Base-by-base conservation (phyloP, 2,797 vertebrate species). In the Threskiornis aethiopicus region DNA sequence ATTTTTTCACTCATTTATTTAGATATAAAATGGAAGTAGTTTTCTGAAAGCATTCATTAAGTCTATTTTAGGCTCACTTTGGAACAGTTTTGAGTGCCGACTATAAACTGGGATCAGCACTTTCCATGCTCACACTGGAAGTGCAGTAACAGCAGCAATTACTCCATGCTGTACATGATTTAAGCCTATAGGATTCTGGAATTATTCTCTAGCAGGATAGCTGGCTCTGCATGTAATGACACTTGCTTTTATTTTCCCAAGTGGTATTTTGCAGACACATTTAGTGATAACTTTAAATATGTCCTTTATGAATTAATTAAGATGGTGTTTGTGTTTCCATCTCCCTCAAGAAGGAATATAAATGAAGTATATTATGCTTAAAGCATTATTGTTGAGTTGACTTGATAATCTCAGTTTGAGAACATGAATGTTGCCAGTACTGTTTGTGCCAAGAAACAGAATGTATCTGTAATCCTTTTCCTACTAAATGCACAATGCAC, bases 251-350 rank as follows among this genome's bases (percentile, higher is more conserved):
- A 67, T 94, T 96, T 97, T 94, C 61, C 87, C 85, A 87, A 91
- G 81, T 49, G 87, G 28, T 84, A 79, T 76, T 97, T 97, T 91
- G 77, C 59, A 97, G 76, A 79, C 69, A 66, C 18, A 24, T 78
- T 96, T 79, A 41, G 49, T 82, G 79, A 89, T 89, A 94, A 94
- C 80, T 94, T 44, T 88, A 94, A 96, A 97, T 75, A 72, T 93
- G 58, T 95, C 77, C 71, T 95, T 97, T 89, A 96, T 95, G 88
- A 97, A 97, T 97, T 96, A 97, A 96, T 96, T 94, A 93, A 93
- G 59, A 90, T 93, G 82, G 39, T 87, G 44, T 93, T 97, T 88
- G 84, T 72, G 64, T 92, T 97, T 92, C 78, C 44, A 47, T 88
- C 31, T 89, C 62, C 91, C 78, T 69, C 52, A 90, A 92, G 94